A percentile compares a stretch with the other conserved stretches of the same genome.
Conservation (phyloP, 2,888 invertebrate species). For the Drosophila ezoana region DNA sequence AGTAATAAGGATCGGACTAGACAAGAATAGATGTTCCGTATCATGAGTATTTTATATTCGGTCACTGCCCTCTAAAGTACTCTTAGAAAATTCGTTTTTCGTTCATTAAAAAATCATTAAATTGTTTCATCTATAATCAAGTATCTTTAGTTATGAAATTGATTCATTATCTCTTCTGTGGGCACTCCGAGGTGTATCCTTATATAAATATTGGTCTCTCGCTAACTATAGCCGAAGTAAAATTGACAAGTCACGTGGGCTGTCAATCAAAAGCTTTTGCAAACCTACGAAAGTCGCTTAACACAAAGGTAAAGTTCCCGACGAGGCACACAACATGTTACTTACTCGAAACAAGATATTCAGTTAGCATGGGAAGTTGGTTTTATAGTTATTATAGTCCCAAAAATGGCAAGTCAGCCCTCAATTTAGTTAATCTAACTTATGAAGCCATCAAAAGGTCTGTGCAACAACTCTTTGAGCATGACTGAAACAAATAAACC, state of each 20-base stretch:
- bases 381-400: not conserved
- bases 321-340: constrained; percentile 5
- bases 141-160: too few species aligned
- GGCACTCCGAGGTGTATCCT: not conserved
- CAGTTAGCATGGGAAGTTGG: not conserved
- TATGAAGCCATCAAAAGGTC: constrained; percentile 66
- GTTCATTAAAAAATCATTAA: too few species aligned
- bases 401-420: constrained; percentile 58
- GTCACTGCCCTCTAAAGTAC: too few species aligned
- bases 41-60: too few species aligned
- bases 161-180: too few species aligned
- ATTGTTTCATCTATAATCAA: too few species aligned
- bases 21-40: too few species aligned
- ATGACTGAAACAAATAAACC: constrained; percentile 61
- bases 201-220: not conserved
- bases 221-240: not conserved
- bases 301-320: constrained; percentile 5
- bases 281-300: not conserved
- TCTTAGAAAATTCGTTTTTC: too few species aligned
- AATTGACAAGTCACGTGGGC: constrained; percentile 42
- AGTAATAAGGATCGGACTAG: too few species aligned
- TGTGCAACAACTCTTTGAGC: constrained; percentile 35
- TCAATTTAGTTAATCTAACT: constrained; percentile 40
- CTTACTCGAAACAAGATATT: constrained; percentile 31
- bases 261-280: constrained; percentile 33